These are phyloP conservation scores for Eurytoma californica DNA, from an alignment of 2,888 invertebrate species.

Conservation along the genomic window DNA sequence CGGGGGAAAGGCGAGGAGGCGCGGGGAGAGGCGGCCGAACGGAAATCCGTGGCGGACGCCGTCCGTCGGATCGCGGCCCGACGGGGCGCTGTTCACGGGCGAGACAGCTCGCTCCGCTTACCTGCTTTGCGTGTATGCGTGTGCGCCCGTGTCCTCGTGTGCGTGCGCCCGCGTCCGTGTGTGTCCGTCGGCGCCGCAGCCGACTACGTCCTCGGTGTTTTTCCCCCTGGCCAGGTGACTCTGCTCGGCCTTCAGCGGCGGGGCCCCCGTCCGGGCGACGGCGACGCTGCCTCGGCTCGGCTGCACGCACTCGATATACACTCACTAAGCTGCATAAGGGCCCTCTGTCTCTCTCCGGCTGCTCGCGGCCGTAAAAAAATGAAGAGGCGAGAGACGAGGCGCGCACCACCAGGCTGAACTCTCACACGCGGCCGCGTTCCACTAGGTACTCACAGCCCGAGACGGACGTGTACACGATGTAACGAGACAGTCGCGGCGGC, in stretches of 20 bases:
- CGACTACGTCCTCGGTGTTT: neutral
- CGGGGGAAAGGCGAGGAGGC: neutral
- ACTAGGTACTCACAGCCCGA: neutral
- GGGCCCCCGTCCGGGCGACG: too few relatives aligned
- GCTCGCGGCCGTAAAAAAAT: neutral
- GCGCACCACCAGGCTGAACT: neutral
- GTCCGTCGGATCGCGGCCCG: conserved; percentile 48
- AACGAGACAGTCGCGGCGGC: neutral
- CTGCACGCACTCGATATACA: neutral
- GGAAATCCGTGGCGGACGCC: conserved; percentile 37
- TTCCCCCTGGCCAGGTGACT: neutral
- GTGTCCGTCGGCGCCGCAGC: neutral
- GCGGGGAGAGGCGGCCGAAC: conserved; percentile 18
- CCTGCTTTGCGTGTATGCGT: conserved; percentile 1
- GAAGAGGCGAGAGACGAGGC: conserved; percentile 20
- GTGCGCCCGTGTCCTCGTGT: neutral
- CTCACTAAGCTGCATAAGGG: neutral
- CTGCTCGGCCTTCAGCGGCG: too few relatives aligned
- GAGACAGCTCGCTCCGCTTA: neutral
- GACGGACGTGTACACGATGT: neutral
- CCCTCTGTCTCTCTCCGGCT: neutral
- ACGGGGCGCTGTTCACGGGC: conserved; percentile 45
- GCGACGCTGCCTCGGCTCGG: too few relatives aligned
- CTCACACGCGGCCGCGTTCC: neutral
- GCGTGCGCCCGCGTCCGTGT: too few relatives aligned